phyloP scores from a whole-genome alignment of 1,140 invertebrate species.

The Pseudomyrmex dendroicus region DNA sequence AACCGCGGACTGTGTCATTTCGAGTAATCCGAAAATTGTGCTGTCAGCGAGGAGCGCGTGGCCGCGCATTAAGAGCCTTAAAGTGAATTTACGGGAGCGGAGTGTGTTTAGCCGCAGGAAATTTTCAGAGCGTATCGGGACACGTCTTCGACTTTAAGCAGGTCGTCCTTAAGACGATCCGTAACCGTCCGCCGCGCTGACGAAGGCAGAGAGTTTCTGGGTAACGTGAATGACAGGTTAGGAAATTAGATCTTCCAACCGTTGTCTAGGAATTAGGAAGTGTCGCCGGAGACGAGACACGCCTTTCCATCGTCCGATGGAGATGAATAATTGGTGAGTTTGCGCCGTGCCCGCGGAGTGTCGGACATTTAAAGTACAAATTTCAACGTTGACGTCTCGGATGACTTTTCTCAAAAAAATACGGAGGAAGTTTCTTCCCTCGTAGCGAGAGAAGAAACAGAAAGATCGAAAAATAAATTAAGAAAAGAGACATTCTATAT shows the following conservation, averaged over 20 bases:
- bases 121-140: constrained; percentile 67
- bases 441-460: no score
- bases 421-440: background rate
- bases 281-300: constrained; percentile 67
- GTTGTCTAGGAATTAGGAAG: constrained; percentile 77
- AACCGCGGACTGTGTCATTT: background rate
- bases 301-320: constrained; percentile 48
- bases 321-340: constrained; percentile 60
- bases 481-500: constrained; percentile 2
- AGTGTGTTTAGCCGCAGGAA: constrained; percentile 42
- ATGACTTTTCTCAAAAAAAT: constrained; percentile 3
- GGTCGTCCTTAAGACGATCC: constrained; percentile 69
- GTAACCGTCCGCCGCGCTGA: constrained; percentile 68
- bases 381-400: constrained; percentile 37
- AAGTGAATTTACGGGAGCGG: constrained; percentile 41
- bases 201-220: constrained; percentile 61
- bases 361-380: constrained; percentile 37
- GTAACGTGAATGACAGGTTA: constrained; percentile 72
- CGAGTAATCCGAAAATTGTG: constrained; percentile 5
- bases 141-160: constrained; percentile 68
- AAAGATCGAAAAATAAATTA: constrained; percentile 25
- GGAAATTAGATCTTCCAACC: constrained; percentile 77
- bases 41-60: background rate
- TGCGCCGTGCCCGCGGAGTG: constrained; percentile 19
- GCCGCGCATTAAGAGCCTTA: constrained; percentile 30